Conservation (phyloP, 1,140 invertebrate species). For the Aphelenchoides fujianensis region DNA sequence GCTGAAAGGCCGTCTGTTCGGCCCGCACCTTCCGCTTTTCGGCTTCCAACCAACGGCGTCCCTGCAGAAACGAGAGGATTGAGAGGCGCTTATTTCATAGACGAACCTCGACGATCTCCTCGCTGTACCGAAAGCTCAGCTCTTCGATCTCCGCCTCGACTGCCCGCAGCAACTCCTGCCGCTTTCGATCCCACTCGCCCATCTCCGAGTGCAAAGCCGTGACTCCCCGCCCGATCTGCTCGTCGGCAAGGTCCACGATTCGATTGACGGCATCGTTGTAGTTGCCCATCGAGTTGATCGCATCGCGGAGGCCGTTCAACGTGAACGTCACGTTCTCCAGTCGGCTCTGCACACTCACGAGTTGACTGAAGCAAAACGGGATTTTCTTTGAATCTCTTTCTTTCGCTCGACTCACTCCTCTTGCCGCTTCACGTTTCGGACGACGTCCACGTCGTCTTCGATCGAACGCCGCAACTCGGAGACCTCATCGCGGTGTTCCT, state of each 20-base stretch:
- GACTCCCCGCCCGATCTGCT: constrained; percentile 31
- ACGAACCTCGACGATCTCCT: constrained; percentile 37
- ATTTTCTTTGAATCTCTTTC: background rate
- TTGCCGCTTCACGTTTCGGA: constrained; percentile 22
- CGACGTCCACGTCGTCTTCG: constrained; percentile 17
- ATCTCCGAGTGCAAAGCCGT: constrained; percentile 22
- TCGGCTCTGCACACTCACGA: constrained; percentile 29
- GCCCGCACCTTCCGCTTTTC: constrained; percentile 29
- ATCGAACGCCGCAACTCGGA: background rate
- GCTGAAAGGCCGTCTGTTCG: constrained; percentile 44
- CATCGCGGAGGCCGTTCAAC: constrained; percentile 22
- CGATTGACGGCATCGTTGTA: constrained; percentile 30
- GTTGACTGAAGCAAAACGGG: constrained; percentile 22
- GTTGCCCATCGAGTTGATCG: constrained; percentile 24
- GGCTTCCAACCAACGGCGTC: constrained; percentile 41
- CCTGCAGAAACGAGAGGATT: constrained; percentile 25
- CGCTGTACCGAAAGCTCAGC: constrained; percentile 28
- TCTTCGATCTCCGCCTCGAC: constrained; percentile 42
- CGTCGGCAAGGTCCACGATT: constrained; percentile 21
- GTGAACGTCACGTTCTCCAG: constrained; percentile 32
- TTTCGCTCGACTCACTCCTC: constrained; percentile 9
- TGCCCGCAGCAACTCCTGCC: constrained; percentile 11
- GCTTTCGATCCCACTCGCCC: constrained; percentile 20
- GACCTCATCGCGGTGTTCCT: constrained; percentile 3
- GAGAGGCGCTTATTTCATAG: background rate